These are phyloP conservation scores for Capitella teleta DNA, from an alignment of 1,140 invertebrate genomes.

Conservation along the genomic window DNA sequence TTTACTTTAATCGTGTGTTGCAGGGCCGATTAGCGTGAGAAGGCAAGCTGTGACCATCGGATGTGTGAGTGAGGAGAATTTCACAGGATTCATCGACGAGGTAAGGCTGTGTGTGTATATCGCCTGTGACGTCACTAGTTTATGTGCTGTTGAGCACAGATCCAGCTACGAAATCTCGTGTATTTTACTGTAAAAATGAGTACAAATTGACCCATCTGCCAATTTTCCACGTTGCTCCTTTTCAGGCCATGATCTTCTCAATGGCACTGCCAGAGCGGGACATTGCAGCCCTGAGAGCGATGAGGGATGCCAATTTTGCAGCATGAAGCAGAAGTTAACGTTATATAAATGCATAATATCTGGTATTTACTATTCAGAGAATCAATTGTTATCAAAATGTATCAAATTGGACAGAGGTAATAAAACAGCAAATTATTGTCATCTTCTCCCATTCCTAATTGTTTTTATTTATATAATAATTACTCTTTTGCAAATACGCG, in stretches of 20 bases:
- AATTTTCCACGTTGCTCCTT: not conserved
- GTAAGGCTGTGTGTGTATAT: not conserved
- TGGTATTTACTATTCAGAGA: too few species aligned
- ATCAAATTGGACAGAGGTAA: too few species aligned
- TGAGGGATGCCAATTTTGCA: not conserved
- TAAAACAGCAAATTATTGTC: too few species aligned
- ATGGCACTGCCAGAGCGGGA: not conserved
- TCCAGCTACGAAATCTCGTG: not conserved
- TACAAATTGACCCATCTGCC: not conserved
- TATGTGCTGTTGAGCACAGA: not conserved
- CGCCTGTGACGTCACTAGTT: not conserved
- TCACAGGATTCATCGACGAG: conserved; percentile 3
- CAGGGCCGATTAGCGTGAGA: not conserved
- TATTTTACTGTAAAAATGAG: not conserved
- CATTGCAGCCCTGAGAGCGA: not conserved
- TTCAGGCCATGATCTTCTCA: not conserved
- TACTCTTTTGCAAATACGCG: too few species aligned
- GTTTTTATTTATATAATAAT: too few species aligned
- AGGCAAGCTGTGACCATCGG: not conserved
- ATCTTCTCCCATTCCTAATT: too few species aligned
- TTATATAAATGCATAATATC: too few species aligned
- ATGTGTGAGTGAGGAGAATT: not conserved
- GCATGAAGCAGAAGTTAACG: too few species aligned
- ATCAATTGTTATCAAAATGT: too few species aligned
- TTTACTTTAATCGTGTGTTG: too few species aligned